These are phyloP conservation scores for Apotomis turbidana DNA, from an alignment of 2,888 invertebrate species.

Conservation along the genomic window DNA sequence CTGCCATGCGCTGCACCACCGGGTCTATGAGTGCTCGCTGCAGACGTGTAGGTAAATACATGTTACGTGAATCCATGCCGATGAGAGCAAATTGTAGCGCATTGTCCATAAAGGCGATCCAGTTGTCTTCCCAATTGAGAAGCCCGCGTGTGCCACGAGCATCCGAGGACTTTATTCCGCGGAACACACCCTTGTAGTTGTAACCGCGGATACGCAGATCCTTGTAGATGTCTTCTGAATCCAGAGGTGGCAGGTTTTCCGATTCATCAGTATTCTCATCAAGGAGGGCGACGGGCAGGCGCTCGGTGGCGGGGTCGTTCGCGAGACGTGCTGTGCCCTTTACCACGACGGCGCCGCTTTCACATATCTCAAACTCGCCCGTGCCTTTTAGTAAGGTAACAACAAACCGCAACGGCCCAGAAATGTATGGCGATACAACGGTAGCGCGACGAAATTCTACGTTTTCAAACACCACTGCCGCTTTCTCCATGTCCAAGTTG, in stretches of 20 bases:
- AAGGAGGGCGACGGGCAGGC: constrained; percentile 67
- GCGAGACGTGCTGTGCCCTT: too few relatives aligned
- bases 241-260: constrained; percentile 79
- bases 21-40: constrained; percentile 93
- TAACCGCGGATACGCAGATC: constrained; percentile 93
- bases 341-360: too few relatives aligned
- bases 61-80: constrained; percentile 88
- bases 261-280: constrained; percentile 59
- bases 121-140: constrained; percentile 94
- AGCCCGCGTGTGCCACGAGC: constrained; percentile 88
- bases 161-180: constrained; percentile 90
- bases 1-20: constrained; percentile 82
- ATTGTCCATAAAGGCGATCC: constrained; percentile 98
- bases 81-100: constrained; percentile 97
- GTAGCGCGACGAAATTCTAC: too few relatives aligned
- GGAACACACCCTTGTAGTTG: constrained; percentile 92
- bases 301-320: too few relatives aligned
- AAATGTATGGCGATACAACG: too few relatives aligned
- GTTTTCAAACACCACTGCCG: too few relatives aligned
- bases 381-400: too few relatives aligned
- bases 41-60: constrained; percentile 95
- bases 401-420: too few relatives aligned
- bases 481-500: too few relatives aligned
- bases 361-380: too few relatives aligned
- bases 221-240: constrained; percentile 90